Conservation (phyloP, 2,797 vertebrate species). For the Micromesistius poutassou region DNA sequence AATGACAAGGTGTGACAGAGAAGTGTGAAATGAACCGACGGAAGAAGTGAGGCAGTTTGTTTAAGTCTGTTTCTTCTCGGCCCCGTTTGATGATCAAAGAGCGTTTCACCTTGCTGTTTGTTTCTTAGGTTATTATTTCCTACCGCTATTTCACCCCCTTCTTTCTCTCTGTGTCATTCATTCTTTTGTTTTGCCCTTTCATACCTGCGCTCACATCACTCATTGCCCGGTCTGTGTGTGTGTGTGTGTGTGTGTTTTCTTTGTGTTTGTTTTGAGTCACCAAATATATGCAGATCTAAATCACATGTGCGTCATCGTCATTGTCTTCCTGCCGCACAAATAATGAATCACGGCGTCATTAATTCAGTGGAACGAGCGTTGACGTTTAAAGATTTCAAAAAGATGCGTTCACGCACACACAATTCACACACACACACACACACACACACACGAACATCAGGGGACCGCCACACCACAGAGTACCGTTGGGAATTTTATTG, state of each 20-base stretch:
- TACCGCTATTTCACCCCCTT: no score
- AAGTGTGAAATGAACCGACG: no score
- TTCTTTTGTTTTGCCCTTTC: not conserved
- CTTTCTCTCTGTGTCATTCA: not conserved
- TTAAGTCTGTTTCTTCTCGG: not conserved
- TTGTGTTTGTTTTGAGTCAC: constrained; percentile 7
- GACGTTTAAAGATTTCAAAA: not conserved
- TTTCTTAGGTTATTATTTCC: not conserved
- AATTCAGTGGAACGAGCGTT: not conserved
- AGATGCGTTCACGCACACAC: not conserved
- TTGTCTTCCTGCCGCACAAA: not conserved
- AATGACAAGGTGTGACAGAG: no score
- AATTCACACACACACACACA: not conserved
- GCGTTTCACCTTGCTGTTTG: not conserved
- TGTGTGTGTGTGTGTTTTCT: not conserved
- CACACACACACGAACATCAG: not conserved
- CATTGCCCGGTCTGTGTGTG: not conserved
- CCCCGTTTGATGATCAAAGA: not conserved
- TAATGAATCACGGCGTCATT: constrained; percentile 10
- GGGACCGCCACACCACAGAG: not conserved
- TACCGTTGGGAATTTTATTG: constrained; percentile 61
- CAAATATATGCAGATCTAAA: constrained; percentile 7
- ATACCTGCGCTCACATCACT: not conserved
- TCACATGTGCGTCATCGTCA: constrained; percentile 2
- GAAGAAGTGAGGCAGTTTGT: no score